Base-by-base conservation (phyloP, 2,888 invertebrate genomes). In the Helicoverpa assulta region DNA sequence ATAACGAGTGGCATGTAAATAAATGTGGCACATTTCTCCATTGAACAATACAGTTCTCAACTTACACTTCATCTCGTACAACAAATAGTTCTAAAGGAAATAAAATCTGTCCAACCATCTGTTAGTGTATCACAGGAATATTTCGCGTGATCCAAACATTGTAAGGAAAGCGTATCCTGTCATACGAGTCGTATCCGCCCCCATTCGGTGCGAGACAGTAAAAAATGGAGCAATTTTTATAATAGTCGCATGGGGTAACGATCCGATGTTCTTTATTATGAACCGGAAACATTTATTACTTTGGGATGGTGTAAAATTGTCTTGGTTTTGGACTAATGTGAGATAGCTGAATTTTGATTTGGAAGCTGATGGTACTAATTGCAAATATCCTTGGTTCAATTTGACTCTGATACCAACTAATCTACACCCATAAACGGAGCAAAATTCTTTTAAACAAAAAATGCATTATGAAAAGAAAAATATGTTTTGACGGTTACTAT, bases 221-320 rank as follows among this genome's bases (percentile, higher is more conserved):
- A 95, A 95, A 95, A 95, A 95, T 92, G 90, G 89, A 91, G 90
- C 92, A 91, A 95, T 95, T 94, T 93, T 95, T 93, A 93, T 95
- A 94, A 95, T 93, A 93, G 91, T 89, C 85, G 86, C 85, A 83
- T 75, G 89, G 92, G 90, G 92, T 91, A 91, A 89, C 89, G 88
- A 91, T 89, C 88, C 82, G 83, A 90, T 88, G 88, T 90, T 92
- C 92, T 94, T 94, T 94, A 95, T 94, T 94, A 94, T 86, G 77
- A 86, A 90, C 94, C 93, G 95, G 95, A 95, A 93, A 93, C 93
- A 91, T 94, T 95, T 95, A 93, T 95, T 91, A 91, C 91, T 83
- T 87, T 87, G 87, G 86, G 85, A 86, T 85, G 84, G 86, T 86
- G 86, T 91, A 91, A 89, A 89, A 90, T 91, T 85, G 84, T 85